Conservation (phyloP, 1,140 invertebrate genomes). For the Caenorhabditis latens region DNA sequence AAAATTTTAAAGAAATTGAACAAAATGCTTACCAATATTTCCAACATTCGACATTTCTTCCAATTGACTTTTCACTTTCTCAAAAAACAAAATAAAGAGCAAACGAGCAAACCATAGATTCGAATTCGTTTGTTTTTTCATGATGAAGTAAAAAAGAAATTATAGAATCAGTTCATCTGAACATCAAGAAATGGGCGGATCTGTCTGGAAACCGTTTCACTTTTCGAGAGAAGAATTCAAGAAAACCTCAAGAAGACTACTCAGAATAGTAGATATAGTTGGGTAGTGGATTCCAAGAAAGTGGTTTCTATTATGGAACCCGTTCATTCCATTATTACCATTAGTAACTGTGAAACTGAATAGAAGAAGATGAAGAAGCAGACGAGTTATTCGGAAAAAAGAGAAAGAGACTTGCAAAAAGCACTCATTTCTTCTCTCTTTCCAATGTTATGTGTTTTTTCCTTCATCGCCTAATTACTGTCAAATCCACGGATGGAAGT, state of each 20-base stretch:
- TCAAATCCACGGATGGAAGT: too few species aligned
- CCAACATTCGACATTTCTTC: not conserved
- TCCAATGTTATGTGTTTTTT: not conserved
- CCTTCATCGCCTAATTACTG: not conserved
- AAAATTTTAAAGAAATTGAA: not conserved
- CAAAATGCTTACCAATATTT: conserved; percentile 5
- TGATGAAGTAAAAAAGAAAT: not conserved
- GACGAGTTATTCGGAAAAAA: conserved; percentile 10
- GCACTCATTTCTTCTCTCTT: not conserved
- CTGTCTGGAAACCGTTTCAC: not conserved
- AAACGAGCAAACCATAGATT: not conserved
- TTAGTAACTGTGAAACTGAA: conserved; percentile 8
- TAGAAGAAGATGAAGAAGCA: not conserved
- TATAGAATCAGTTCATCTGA: conserved; percentile 6
- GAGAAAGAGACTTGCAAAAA: not conserved
- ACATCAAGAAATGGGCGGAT: not conserved
- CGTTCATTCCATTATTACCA: conserved; percentile 41
- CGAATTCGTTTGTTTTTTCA: not conserved
- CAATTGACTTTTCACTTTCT: not conserved
- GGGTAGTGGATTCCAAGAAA: not conserved
- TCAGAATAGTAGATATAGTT: not conserved
- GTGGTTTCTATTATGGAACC: conserved; percentile 15
- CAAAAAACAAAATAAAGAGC: not conserved
- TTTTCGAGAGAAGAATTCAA: not conserved
- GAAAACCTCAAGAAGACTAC: not conserved